Evolutionary conservation across 2,888 invertebrate species (phyloP), one percentile per base, ranked within the genome.

Genomic region (Aquatica leii): DNA sequence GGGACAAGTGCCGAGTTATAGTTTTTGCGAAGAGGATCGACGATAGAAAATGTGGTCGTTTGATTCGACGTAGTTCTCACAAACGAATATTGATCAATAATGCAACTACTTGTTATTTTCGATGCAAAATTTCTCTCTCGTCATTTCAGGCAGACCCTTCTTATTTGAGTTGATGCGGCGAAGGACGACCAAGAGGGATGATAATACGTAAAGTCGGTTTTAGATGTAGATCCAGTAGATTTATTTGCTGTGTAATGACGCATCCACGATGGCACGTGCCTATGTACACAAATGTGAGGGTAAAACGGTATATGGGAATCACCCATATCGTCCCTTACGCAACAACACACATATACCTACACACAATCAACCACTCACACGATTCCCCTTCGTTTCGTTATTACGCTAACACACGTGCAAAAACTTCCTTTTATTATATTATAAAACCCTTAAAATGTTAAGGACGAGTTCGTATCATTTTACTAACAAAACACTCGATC

Each of bases 181-280:
- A n/a, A 48, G 37, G 8, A 31, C n/a, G 59, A 18, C 15, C 59
- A 14, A 51, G 20, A 24, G 43, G 48, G 20, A 24, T 31, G 48
- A 53, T 52, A 46, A 31, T 63, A 63, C 59, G 64, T 57, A 48
- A 48, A 57, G 59, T 53, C 21, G 20, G 43, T 46, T 24, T 24
- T 53, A 48, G 55, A 64, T 64, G 64, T 43, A 56, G 59, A 64
- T 63, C 41, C 53, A 41, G 31, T 66, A 57, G 63, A 67, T 67
- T 67, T 67, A 67, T 67, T 60, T 64, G 67, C 64, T 63, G 67
- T 60, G 60, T 63, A 67, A 67, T 67, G 67, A 67, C 67, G 67
- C 67, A 67, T 67, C 61, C 35, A 55, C 51, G 46, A 50, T 52
- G 67, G 61, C 67, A 67, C 67, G 67, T 64, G 67, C 61, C 67